Percentiles rank a stretch among this genome's conserved stretches.
Conservation (phyloP, 2,797 vertebrate genomes). For the Sebastes steindachneri region DNA sequence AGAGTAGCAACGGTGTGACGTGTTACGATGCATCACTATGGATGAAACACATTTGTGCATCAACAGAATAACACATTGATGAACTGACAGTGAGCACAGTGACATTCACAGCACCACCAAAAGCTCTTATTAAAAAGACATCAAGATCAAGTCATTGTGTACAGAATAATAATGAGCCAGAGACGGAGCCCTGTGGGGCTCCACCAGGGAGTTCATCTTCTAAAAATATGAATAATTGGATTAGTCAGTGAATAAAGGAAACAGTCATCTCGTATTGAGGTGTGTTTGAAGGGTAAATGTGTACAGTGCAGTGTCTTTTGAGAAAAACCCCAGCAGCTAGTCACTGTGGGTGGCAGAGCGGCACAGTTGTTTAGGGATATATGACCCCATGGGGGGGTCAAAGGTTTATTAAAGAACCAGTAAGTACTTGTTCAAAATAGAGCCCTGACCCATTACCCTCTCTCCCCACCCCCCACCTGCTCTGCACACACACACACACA, state of each 20-base stretch:
- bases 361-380: constrained; percentile 72
- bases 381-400: constrained; percentile 67
- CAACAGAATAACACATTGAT: neutral
- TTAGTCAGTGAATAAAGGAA: constrained; percentile 22
- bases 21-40: neutral
- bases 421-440: constrained; percentile 78
- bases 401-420: constrained; percentile 76
- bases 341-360: constrained; percentile 65
- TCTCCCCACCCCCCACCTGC: constrained; percentile 65
- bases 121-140: constrained; percentile 23
- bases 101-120: neutral
- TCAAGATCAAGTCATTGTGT: neutral
- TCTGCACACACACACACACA: constrained; percentile 8
- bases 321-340: neutral
- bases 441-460: constrained; percentile 56
- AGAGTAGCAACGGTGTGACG: neutral
- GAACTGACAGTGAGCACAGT: neutral
- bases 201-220: neutral
- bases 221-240: constrained; percentile 33
- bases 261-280: neutral
- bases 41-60: neutral
- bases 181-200: constrained; percentile 11
- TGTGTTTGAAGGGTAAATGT: constrained; percentile 25
- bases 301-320: constrained; percentile 10
- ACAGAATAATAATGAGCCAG: constrained; percentile 27